Evolutionary conservation across 2,888 invertebrate genomes (phyloP).

Genomic region (Teinopalpus imperialis): DNA sequence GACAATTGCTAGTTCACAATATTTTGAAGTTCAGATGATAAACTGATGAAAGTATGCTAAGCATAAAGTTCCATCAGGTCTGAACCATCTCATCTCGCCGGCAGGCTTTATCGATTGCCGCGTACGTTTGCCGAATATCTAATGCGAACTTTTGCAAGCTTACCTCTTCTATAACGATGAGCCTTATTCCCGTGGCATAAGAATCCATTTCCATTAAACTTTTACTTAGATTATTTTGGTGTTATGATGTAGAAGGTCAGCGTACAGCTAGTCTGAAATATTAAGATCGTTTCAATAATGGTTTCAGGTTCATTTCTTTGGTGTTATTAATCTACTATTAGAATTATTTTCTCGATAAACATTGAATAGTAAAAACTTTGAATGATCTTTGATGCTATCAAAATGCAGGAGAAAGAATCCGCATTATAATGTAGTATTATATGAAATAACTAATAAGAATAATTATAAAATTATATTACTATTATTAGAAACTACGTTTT

Average conservation of each 20-base stretch:
- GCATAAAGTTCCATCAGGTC: constrained; percentile 28
- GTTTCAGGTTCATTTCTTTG: constrained; percentile 3
- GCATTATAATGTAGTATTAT: too few relatives aligned
- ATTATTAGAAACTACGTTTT: too few relatives aligned
- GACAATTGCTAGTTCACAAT: too few relatives aligned
- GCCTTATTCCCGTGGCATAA: constrained; percentile 28
- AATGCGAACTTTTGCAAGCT: constrained; percentile 36
- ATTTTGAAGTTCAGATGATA: background rate
- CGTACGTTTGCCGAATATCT: constrained; percentile 53
- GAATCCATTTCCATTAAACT: constrained; percentile 26
- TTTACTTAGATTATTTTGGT: background rate
- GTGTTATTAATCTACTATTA: too few relatives aligned
- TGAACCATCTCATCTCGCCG: constrained; percentile 47
- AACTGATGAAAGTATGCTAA: background rate
- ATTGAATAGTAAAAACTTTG: too few relatives aligned
- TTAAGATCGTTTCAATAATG: constrained; percentile 4
- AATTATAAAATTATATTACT: too few relatives aligned
- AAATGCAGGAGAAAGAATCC: too few relatives aligned
- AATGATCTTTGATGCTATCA: too few relatives aligned
- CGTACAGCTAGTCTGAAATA: constrained; percentile 10
- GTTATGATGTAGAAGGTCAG: constrained; percentile 27
- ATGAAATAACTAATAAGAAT: too few relatives aligned
- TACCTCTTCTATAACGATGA: constrained; percentile 6
- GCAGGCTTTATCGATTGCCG: constrained; percentile 55
- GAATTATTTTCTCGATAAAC: too few relatives aligned